Base-by-base conservation (phyloP, 2,797 vertebrate species). In the Sebastes hubbsi region DNA sequence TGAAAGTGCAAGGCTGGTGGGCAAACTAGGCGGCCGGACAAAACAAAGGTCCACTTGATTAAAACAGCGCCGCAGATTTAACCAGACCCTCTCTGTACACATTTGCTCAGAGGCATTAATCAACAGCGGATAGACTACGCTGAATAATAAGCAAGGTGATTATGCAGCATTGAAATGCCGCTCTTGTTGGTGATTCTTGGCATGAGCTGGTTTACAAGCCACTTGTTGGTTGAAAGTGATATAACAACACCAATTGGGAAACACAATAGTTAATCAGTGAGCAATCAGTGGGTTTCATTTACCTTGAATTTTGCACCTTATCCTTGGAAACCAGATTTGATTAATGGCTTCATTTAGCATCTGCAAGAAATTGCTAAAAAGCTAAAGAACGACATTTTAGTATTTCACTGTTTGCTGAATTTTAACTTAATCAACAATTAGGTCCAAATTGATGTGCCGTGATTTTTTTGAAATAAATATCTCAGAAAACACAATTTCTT, bases 141-240 rank as follows among this genome's bases (percentile, higher is more conserved):
- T 86, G 92, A 94, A 94, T 91, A 94, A 90, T 91, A 91, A 92
- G 79, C 62, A 30, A 79, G 77, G 84, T 94, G 89, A 94, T 94
- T 94, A 93, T 88, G 52, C 86, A 56, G 71, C 88, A 85, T 81
- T 89, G 83, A 90, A 89, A 88, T 18, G 38, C 64, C 5, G 72
- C 85, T 85, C 80, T 73, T 42, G 66, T 75, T 87, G 64, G 9
- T 76, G 83, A 89, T 90, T 90, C 77, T 66, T 87, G 85, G 69
- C 84, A 87, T 88, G 84, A 90, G 81, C 73, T 79, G 78, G 80
- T 86, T 90, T 90, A 88, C 84, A 83, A 87, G 83, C 78, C 89
- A 91, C 89, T 92, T 90, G 74, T 89, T 87, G 78, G 71, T 66
- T 78, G 85, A 90, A 88, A 89, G 86, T 88, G 87, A 94, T 92